Evolutionary conservation across 2,888 invertebrate genomes (phyloP).

Genomic region (Platyscelio sp.): DNA sequence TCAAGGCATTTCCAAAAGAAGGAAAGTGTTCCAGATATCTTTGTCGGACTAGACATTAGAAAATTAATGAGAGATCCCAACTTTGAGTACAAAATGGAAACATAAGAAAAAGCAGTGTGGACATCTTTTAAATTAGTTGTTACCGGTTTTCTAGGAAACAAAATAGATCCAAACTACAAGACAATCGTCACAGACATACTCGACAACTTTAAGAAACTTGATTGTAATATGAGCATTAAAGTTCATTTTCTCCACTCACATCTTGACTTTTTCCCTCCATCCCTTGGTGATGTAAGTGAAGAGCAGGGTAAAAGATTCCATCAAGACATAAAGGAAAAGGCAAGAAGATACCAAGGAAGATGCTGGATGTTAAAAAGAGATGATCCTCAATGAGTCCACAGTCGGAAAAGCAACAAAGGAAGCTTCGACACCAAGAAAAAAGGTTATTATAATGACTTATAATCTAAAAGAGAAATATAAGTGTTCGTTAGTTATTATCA

Average conservation of each 20-base stretch:
- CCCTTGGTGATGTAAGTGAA: slow-evolving; percentile 75
- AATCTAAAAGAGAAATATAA: no score
- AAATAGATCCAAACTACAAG: slow-evolving; percentile 75
- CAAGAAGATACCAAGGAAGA: slow-evolving; percentile 73
- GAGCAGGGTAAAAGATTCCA: slow-evolving; percentile 78
- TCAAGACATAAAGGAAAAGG: slow-evolving; percentile 75
- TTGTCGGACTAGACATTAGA: slow-evolving; percentile 54
- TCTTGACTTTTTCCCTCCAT: slow-evolving; percentile 74
- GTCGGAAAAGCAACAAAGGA: no score
- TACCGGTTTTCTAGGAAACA: slow-evolving; percentile 72
- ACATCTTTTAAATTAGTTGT: slow-evolving; percentile 54
- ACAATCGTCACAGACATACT: slow-evolving; percentile 70
- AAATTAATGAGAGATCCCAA: neutral
- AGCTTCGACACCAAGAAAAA: no score
- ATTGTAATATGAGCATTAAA: slow-evolving; percentile 74
- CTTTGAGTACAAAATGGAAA: neutral
- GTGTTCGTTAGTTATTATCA: no score
- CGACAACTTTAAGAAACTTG: slow-evolving; percentile 61
- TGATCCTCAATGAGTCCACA: no score
- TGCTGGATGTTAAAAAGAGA: slow-evolving; percentile 16
- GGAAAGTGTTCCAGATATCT: no score
- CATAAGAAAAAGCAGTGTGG: slow-evolving; percentile 57
- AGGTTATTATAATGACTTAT: no score
- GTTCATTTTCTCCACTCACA: slow-evolving; percentile 77
- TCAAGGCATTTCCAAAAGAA: no score